A percentile compares a stretch with the other conserved stretches of the same genome.
phyloP scores from a whole-genome alignment of 2,888 invertebrate species.

The Pyrrhosoma nymphula region DNA sequence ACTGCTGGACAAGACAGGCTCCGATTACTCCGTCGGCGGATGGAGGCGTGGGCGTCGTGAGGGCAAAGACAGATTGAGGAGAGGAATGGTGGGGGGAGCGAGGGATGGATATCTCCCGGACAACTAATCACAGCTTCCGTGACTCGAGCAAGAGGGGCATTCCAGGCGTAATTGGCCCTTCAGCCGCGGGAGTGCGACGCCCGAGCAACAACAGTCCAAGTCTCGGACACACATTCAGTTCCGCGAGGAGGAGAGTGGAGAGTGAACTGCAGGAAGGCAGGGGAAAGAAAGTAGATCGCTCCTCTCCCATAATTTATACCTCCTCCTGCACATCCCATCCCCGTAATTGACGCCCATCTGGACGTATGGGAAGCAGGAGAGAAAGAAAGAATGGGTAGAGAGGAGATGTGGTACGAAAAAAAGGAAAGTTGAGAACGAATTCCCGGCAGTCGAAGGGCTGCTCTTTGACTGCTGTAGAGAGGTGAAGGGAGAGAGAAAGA shows the following conservation, averaged over 20 bases:
- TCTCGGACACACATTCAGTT: background rate
- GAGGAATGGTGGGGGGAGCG: no score
- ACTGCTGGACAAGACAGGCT: background rate
- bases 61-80: background rate
- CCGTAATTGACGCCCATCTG: slow-evolving; percentile 12
- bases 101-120: background rate
- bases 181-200: background rate
- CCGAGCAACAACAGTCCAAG: background rate
- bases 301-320: slow-evolving; percentile 37
- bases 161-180: background rate
- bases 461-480: background rate
- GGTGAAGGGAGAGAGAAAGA: background rate
- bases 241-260: background rate
- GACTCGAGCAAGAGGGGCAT: background rate
- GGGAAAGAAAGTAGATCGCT: background rate
- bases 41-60: no score
- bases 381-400: background rate
- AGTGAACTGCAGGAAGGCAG: background rate
- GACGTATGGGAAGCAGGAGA: background rate
- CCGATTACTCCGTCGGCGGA: no score
- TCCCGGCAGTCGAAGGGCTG: background rate
- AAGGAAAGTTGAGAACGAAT: background rate
- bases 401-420: no score
- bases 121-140: slow-evolving; percentile 35
- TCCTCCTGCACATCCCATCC: background rate